Conservation (phyloP, 37 sponge, comb jelly and placozoan species). For the Lycopodina hypogea region DNA sequence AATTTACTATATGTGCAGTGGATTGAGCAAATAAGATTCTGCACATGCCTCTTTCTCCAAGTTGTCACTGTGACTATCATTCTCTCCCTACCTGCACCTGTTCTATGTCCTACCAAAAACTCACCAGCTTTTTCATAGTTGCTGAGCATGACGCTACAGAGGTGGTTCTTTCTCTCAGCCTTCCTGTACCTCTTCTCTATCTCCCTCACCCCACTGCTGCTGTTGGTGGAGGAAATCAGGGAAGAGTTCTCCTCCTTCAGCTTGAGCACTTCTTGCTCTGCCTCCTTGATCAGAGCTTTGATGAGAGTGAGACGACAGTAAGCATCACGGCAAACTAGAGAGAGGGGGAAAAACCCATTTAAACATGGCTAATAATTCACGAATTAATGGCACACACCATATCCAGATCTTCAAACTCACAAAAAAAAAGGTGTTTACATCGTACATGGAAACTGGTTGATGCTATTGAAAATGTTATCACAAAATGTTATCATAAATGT, state of each 20-base stretch:
- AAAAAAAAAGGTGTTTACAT: background rate
- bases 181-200: conserved; percentile 22
- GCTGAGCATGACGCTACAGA: conserved; percentile 38
- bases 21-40: too few relatives aligned
- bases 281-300: conserved; percentile 16
- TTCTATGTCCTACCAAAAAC: too few relatives aligned
- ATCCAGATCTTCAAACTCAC: background rate
- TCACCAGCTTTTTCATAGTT: conserved; percentile 36
- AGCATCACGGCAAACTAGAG: conserved; percentile 37
- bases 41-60: too few relatives aligned
- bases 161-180: conserved; percentile 31
- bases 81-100: too few relatives aligned
- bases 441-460: too few relatives aligned
- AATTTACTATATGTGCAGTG: too few relatives aligned
- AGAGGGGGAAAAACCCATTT: too few relatives aligned
- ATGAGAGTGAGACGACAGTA: conserved; percentile 19
- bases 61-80: too few relatives aligned
- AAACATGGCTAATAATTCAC: background rate
- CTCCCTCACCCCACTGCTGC: conserved; percentile 18
- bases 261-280: conserved; percentile 18
- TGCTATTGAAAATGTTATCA: too few relatives aligned
- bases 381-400: background rate
- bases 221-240: conserved; percentile 7
- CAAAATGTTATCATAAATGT: too few relatives aligned
- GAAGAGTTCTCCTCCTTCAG: conserved; percentile 16